Conservation (phyloP, 2,888 invertebrate genomes). For the Aphodius granarius region DNA sequence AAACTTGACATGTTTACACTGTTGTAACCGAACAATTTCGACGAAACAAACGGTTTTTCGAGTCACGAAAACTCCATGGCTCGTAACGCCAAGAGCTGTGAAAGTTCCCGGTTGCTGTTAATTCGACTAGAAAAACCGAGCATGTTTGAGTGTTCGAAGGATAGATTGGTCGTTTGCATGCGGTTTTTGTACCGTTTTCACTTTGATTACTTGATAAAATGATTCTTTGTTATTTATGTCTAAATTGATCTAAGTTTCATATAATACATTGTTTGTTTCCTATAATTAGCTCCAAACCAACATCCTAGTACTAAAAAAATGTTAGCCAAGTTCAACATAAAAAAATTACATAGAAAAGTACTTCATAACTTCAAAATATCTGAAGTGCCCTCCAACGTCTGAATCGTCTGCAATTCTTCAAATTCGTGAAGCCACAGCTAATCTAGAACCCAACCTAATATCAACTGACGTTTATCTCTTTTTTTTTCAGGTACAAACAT, state of each 20-base stretch:
- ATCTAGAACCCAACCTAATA: too few relatives aligned
- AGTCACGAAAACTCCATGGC: conserved; percentile 1
- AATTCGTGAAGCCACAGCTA: too few relatives aligned
- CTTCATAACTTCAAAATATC: too few relatives aligned
- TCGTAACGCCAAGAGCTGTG: conserved; percentile 7
- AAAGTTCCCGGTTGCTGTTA: neutral
- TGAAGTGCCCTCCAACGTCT: too few relatives aligned
- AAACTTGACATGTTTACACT: neutral
- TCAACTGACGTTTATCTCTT: too few relatives aligned
- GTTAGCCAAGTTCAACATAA: too few relatives aligned
- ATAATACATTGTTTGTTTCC: too few relatives aligned
- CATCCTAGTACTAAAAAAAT: too few relatives aligned
- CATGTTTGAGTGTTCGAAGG: neutral
- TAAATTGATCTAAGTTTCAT: too few relatives aligned
- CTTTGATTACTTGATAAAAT: neutral
- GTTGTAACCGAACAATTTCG: neutral
- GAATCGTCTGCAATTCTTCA: too few relatives aligned
- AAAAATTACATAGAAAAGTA: too few relatives aligned
- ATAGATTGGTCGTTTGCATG: neutral
- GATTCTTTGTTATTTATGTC: neutral
- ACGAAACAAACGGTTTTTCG: neutral
- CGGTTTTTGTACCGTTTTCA: neutral
- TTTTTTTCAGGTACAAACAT: conserved; percentile 73
- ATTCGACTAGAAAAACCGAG: neutral
- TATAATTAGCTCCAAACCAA: too few relatives aligned